phyloP scores from a whole-genome alignment of 2,797 vertebrate species.

The Onychomys torridus region DNA sequence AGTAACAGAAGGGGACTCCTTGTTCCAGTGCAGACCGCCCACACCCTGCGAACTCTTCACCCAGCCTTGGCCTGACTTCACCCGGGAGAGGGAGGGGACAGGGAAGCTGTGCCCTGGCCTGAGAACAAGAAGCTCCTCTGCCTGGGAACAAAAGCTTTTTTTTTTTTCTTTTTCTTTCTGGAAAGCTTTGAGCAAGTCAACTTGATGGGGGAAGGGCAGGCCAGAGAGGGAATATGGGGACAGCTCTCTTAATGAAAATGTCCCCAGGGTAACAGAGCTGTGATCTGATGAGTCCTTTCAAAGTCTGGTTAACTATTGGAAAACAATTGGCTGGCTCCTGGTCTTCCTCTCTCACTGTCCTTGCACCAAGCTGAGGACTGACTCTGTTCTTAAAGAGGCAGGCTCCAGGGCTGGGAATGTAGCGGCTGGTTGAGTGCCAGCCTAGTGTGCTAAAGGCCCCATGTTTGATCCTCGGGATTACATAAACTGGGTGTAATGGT shows the following conservation, averaged over 20 bases:
- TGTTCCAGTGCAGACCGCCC: slow-evolving; percentile 69
- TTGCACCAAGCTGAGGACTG: not conserved
- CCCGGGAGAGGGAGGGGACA: not conserved
- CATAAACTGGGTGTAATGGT: not conserved
- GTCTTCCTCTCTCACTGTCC: not conserved
- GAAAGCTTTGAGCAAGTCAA: slow-evolving; percentile 5
- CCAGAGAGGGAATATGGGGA: not conserved
- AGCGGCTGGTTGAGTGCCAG: not conserved
- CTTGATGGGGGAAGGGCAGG: not conserved
- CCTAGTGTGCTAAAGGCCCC: too few species aligned
- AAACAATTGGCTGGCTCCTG: not conserved
- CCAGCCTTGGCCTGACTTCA: slow-evolving; percentile 65
- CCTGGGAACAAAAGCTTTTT: slow-evolving; percentile 61
- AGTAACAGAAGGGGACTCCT: slow-evolving; percentile 58
- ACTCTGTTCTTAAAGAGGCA: not conserved
- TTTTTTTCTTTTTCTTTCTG: slow-evolving; percentile 17
- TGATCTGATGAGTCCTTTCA: slow-evolving; percentile 9
- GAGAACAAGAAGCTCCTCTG: slow-evolving; percentile 12
- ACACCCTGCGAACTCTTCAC: slow-evolving; percentile 69
- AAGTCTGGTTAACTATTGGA: not conserved
- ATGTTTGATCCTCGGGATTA: not conserved
- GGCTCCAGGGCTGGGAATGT: not conserved
- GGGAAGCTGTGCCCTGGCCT: not conserved
- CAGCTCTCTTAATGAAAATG: not conserved
- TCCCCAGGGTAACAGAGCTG: not conserved